phyloP scores from a whole-genome alignment of 2,888 invertebrate genomes.

The Brassicogethes aeneus region DNA sequence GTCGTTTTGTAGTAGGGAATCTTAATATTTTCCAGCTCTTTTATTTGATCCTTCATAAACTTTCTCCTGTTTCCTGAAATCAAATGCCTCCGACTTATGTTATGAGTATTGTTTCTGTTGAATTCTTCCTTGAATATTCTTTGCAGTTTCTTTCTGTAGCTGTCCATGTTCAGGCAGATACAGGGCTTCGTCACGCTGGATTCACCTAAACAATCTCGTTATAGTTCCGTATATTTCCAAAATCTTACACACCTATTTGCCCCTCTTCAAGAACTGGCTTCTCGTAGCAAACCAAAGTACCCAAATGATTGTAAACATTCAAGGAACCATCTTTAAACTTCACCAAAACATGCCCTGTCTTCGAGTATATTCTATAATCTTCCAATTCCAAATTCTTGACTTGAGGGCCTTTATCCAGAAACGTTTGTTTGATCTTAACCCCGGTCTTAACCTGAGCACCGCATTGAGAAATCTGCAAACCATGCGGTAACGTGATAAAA shows the following conservation, averaged over 20 bases:
- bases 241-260: no score
- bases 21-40: constrained; percentile 2
- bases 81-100: constrained; percentile 3
- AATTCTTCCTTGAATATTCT: constrained; percentile 12
- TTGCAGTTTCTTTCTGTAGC: constrained; percentile 17
- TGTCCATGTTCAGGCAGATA: constrained; percentile 16
- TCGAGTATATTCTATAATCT: constrained; percentile 23
- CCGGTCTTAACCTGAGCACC: background rate
- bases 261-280: background rate
- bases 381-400: constrained; percentile 15
- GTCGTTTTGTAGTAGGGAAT: constrained; percentile 22
- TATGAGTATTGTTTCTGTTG: background rate
- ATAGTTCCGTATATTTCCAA: no score
- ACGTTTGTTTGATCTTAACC: constrained; percentile 22
- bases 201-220: no score
- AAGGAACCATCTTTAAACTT: constrained; percentile 24
- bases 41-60: background rate
- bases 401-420: constrained; percentile 11
- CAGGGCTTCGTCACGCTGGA: no score
- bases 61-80: background rate
- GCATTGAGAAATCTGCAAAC: constrained; percentile 16
- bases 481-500: constrained; percentile 24
- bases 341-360: constrained; percentile 20
- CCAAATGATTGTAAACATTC: constrained; percentile 16
- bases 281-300: background rate